phyloP scores from a whole-genome alignment of 2,113 vertebrate species.

The Otolemur garnettii region DNA sequence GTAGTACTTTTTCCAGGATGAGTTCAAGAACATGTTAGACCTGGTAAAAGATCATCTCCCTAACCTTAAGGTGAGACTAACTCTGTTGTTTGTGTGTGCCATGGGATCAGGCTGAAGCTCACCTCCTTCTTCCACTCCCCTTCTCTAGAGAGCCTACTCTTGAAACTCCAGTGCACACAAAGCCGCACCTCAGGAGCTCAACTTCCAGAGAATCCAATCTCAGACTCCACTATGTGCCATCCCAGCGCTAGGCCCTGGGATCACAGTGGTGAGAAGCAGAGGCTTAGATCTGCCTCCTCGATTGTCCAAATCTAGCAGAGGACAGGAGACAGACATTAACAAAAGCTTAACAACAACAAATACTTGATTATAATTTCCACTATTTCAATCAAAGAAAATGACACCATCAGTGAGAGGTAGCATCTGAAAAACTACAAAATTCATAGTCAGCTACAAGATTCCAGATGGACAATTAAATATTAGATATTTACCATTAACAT shows the following conservation, averaged over 20 bases:
- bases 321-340: neutral
- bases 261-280: neutral
- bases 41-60: too few relatives aligned
- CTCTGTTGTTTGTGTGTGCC: neutral
- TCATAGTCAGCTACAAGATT: neutral
- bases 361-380: neutral
- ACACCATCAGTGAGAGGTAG: neutral
- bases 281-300: neutral
- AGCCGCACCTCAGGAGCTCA: neutral
- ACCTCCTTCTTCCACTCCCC: neutral
- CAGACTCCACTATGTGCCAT: neutral
- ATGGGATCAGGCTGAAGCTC: neutral
- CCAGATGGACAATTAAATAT: neutral
- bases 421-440: neutral
- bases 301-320: neutral
- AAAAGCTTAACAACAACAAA: neutral
- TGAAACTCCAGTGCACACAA: neutral
- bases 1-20: too few relatives aligned
- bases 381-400: constrained; percentile 21
- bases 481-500: neutral
- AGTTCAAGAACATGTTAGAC: too few relatives aligned
- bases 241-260: neutral
- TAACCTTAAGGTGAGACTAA: neutral
- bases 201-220: neutral
- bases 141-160: neutral